Conservation (phyloP, 2,888 invertebrate species). For the Aspidapion aeneum region DNA sequence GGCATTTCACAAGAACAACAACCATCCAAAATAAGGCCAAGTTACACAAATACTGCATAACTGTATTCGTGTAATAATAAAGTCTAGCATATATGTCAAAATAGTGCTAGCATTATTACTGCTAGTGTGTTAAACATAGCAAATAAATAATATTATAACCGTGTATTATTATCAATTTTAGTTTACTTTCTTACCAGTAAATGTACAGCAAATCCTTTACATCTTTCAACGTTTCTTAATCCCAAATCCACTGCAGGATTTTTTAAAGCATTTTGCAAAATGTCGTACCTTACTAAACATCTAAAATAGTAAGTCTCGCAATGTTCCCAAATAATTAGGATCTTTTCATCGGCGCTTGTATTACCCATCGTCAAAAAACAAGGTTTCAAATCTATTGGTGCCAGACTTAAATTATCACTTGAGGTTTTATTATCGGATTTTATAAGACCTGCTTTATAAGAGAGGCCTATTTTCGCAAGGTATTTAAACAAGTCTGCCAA, state of each 20-base stretch:
- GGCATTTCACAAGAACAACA: too few relatives aligned
- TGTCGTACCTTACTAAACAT: constrained; percentile 65
- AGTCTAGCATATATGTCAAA: too few relatives aligned
- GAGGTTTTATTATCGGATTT: constrained; percentile 53
- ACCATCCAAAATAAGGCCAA: too few relatives aligned
- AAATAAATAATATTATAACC: too few relatives aligned
- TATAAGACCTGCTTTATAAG: constrained; percentile 74
- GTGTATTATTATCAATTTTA: too few relatives aligned
- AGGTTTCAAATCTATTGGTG: constrained; percentile 66
- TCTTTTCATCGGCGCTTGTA: constrained; percentile 47
- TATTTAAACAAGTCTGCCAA: constrained; percentile 83
- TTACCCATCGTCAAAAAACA: constrained; percentile 54
- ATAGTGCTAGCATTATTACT: too few relatives aligned
- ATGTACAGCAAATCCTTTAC: constrained; percentile 81
- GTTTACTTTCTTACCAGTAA: constrained; percentile 59
- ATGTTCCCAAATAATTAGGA: constrained; percentile 63
- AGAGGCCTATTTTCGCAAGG: constrained; percentile 71
- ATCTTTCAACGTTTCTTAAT: constrained; percentile 74
- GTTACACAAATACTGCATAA: too few relatives aligned
- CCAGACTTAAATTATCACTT: constrained; percentile 59
- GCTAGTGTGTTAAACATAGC: too few relatives aligned
- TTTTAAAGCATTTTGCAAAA: constrained; percentile 58
- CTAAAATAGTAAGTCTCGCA: constrained; percentile 73
- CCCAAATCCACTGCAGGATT: constrained; percentile 78
- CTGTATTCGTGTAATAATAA: too few relatives aligned